A percentile compares a stretch with the other conserved stretches of the same genome.
phyloP scores from a whole-genome alignment of 2,888 invertebrate genomes.

The Oligia strigilis region DNA sequence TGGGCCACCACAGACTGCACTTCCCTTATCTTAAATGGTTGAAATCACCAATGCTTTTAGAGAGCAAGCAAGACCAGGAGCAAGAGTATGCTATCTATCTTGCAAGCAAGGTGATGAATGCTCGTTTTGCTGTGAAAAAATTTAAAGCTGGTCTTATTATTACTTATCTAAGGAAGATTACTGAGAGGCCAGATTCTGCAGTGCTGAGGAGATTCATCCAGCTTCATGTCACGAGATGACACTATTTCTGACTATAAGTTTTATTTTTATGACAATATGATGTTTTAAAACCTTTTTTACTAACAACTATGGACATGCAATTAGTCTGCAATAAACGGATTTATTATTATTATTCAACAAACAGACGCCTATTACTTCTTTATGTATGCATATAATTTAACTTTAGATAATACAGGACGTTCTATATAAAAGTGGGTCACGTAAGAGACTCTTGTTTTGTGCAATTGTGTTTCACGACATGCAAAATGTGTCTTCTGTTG shows the following conservation, averaged over 20 bases:
- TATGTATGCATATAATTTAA: background rate
- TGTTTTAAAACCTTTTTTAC: too few species aligned
- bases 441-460: conserved; percentile 26
- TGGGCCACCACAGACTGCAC: too few species aligned
- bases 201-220: too few species aligned
- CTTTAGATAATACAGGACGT: conserved; percentile 22
- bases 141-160: background rate
- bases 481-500: conserved; percentile 38
- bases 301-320: too few species aligned
- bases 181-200: too few species aligned
- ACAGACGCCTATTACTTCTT: background rate
- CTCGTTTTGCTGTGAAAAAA: background rate
- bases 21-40: background rate
- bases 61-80: background rate
- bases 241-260: too few species aligned
- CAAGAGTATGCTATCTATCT: too few species aligned
- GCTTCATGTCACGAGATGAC: too few species aligned
- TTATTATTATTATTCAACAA: background rate
- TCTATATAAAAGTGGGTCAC: conserved; percentile 57
- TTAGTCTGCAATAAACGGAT: too few species aligned
- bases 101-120: background rate
- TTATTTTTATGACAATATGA: too few species aligned
- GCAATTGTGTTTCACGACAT: background rate
- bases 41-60: background rate
- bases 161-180: too few species aligned